phyloP scores from a whole-genome alignment of 92 coral and sea anemone species.

The Phymanthus crucifer region DNA sequence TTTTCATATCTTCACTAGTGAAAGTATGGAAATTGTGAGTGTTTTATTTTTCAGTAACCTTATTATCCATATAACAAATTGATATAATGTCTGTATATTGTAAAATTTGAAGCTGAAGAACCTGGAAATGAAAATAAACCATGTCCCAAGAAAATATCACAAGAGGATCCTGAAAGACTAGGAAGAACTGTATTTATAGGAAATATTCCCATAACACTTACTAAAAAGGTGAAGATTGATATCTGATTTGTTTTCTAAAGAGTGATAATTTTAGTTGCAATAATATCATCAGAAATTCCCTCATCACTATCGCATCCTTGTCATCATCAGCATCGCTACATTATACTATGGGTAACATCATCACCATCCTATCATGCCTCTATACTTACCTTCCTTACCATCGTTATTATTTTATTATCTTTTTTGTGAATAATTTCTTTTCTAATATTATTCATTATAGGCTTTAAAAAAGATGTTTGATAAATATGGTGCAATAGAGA shows the following conservation, averaged over 20 bases:
- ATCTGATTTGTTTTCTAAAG: not conserved
- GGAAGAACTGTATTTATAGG: constrained; percentile 95
- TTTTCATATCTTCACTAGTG: too few relatives aligned
- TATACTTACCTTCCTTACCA: not conserved
- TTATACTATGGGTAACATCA: too few relatives aligned
- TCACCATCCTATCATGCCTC: not conserved
- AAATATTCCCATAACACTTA: constrained; percentile 76
- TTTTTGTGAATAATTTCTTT: not conserved
- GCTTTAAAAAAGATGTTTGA: constrained; percentile 75
- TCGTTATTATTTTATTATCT: not conserved
- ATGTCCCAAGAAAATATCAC: constrained; percentile 38
- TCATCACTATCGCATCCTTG: not conserved
- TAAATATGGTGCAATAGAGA: constrained; percentile 88
- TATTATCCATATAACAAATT: not conserved
- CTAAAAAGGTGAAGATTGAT: constrained; percentile 64
- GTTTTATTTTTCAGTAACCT: too few relatives aligned
- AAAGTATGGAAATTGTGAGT: too few relatives aligned
- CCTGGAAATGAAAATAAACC: constrained; percentile 26
- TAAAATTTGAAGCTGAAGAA: constrained; percentile 10
- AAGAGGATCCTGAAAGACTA: constrained; percentile 79
- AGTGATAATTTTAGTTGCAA: too few relatives aligned
- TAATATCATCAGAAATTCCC: too few relatives aligned
- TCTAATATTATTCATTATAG: constrained; percentile 39
- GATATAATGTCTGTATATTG: not conserved
- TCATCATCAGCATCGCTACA: too few relatives aligned